Evolutionary conservation across 2,797 vertebrate species (phyloP).

Genomic region (Takifugu ocellatus): DNA sequence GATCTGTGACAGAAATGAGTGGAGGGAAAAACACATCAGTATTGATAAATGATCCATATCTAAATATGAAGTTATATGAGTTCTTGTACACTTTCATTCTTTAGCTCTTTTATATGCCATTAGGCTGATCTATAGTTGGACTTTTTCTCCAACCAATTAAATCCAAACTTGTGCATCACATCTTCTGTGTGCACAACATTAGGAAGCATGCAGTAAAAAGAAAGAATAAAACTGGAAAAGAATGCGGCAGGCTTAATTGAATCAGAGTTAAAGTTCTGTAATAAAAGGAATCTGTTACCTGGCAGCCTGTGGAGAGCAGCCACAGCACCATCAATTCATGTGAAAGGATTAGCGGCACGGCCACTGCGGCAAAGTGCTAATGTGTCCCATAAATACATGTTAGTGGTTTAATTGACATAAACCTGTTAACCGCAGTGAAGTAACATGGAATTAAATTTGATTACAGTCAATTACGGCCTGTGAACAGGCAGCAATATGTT

Average conservation of each 20-base stretch:
- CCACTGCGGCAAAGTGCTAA: conserved; percentile 42
- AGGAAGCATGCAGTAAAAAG: background rate
- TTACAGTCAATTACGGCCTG: conserved; percentile 21
- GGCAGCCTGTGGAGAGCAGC: conserved; percentile 38
- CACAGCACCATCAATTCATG: conserved; percentile 38
- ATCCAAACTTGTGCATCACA: background rate
- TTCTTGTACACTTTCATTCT: background rate
- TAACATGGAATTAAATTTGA: conserved; percentile 45
- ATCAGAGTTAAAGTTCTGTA: conserved; percentile 39
- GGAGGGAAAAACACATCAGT: background rate
- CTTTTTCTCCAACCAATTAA: background rate
- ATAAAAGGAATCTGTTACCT: conserved; percentile 53
- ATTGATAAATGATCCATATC: background rate
- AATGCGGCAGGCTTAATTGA: conserved; percentile 24
- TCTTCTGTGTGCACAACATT: no score
- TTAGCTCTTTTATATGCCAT: conserved; percentile 16
- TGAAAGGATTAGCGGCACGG: conserved; percentile 47
- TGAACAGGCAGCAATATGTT: conserved; percentile 12
- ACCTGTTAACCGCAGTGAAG: conserved; percentile 34
- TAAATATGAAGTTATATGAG: background rate
- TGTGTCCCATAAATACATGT: conserved; percentile 44
- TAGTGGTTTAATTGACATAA: conserved; percentile 43
- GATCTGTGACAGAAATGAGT: background rate
- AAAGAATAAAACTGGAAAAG: conserved; percentile 16
- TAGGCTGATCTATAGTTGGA: conserved; percentile 32